Base-by-base conservation (phyloP, 1,140 invertebrate genomes). In the Rhyacophila brunnea region DNA sequence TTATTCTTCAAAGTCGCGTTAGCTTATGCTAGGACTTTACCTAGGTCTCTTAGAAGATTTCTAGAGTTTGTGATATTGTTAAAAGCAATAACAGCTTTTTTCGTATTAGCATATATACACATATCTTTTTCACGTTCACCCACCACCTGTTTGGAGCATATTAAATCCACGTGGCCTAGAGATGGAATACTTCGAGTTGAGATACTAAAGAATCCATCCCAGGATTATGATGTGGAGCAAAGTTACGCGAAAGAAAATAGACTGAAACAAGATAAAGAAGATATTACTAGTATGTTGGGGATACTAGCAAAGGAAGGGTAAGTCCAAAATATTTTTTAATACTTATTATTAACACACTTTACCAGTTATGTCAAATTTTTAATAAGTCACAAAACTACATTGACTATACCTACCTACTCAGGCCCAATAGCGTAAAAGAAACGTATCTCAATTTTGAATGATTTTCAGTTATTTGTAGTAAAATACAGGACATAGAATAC, bases 101-200 rank as follows among this genome's bases (percentile, higher is more conserved):
- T 93, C 71, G 88, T 95, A 34, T 81, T 99, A 62, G 87, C 91
- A 28, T 99, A 99, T 74, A 95, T 98, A 66, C 96, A 99, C 71
- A 85, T 95, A 71, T 89, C 90, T 36, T 98, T 98, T 75, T 94
- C 95, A 50, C 85, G 91, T 66, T 86, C 91, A 66, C 95, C 96
- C 17, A 92, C 93, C 34, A 95, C 93, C 67, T 99, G 96, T 79
- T 81, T 99, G 61, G 87, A 95, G 70, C 86, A 93, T 73, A 85
- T 98, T 19, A 85, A 92, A 71, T 83, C 92, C 64, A 85, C 87
- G 14, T 99, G 96, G 96, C 96, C 96, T 1, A 81, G 92, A 55
- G 92, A 98, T 78, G 96, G 97, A 10, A 95, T 99, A 63, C 79
- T 99, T 2, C 75, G 93, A 67, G 93, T 99, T n/a, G 96, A 99